A percentile compares a stretch with the other conserved stretches of the same genome.
phyloP scores from a whole-genome alignment of 2,888 invertebrate genomes.

The Leuctra nigra region DNA sequence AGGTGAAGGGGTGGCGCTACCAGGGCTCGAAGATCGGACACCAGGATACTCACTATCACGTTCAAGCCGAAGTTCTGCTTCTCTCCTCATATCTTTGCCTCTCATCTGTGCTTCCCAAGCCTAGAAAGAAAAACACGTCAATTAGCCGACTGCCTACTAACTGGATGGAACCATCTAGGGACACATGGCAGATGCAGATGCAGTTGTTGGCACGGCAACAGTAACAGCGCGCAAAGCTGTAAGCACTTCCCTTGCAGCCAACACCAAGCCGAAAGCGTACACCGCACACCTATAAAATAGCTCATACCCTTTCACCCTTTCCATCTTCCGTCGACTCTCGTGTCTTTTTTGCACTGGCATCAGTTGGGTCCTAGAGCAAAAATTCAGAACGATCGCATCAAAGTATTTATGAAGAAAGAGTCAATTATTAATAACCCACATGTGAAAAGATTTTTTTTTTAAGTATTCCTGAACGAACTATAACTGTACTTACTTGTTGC shows the following conservation, averaged over 20 bases:
- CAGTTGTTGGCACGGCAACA: too few species aligned
- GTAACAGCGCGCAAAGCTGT: too few species aligned
- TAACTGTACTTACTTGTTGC: slow-evolving; percentile 1
- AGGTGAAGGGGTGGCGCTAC: slow-evolving; percentile 15
- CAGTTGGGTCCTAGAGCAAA: too few species aligned
- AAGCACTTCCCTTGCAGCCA: too few species aligned
- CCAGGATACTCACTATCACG: slow-evolving; percentile 28
- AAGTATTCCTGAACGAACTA: too few species aligned
- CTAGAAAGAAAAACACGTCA: slow-evolving; percentile 19
- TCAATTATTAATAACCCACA: too few species aligned
- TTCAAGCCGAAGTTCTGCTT: slow-evolving; percentile 25
- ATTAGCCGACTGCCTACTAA: neutral
- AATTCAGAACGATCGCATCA: too few species aligned
- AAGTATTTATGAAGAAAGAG: too few species aligned
- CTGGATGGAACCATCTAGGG: neutral
- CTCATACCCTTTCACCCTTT: slow-evolving; percentile 16
- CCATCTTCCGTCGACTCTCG: neutral
- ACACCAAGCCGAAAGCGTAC: neutral
- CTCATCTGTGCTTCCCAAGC: slow-evolving; percentile 28
- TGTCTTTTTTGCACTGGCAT: too few species aligned
- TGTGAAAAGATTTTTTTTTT: too few species aligned
- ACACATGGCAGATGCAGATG: too few species aligned
- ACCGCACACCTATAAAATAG: neutral
- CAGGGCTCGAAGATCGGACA: slow-evolving; percentile 19
- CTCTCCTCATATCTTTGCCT: slow-evolving; percentile 25